Conservation (phyloP, 2,113 vertebrate species). For the Illadopsis cleaveri region DNA sequence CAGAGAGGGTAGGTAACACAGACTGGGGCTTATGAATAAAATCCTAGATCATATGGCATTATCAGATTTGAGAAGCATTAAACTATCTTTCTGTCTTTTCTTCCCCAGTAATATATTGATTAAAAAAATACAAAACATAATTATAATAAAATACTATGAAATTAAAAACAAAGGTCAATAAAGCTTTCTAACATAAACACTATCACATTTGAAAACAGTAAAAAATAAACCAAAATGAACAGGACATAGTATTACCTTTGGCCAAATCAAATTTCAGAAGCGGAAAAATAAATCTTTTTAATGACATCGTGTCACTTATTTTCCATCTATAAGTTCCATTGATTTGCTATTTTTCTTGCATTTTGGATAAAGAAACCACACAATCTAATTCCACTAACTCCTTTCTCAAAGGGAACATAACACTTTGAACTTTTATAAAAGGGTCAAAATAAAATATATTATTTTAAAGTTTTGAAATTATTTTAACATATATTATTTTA, state of each 20-base stretch:
- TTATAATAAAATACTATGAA: not conserved
- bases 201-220: not conserved
- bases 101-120: not conserved
- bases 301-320: not conserved
- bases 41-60: not conserved
- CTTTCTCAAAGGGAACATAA: not conserved
- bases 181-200: not conserved
- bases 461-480: not conserved
- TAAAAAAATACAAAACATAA: not conserved
- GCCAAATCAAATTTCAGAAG: not conserved
- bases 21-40: not conserved
- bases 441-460: not conserved
- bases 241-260: not conserved
- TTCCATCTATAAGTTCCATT: not conserved
- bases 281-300: not conserved
- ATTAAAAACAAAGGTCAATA: not conserved
- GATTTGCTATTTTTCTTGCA: not conserved
- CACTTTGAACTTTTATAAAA: not conserved
- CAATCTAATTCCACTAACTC: not conserved
- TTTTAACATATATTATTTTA: not conserved
- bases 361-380: not conserved
- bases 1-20: not conserved
- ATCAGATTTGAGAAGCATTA: not conserved
- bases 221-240: not conserved
- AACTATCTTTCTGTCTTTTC: not conserved